phyloP scores from a whole-genome alignment of 2,113 vertebrate genomes.

The Semnornis frantzii region DNA sequence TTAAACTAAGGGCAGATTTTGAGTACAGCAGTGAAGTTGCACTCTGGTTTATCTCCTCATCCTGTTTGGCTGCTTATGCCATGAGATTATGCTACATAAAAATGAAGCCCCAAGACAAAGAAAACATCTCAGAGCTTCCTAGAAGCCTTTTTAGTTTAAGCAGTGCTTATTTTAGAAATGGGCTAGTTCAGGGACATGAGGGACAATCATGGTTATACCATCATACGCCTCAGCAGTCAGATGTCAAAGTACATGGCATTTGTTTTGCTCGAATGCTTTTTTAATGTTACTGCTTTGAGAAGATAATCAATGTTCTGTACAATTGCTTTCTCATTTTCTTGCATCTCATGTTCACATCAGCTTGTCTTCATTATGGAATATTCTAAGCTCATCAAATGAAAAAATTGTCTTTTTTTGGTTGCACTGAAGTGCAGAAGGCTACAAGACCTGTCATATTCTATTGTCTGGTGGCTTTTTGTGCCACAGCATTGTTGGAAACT shows the following conservation, averaged over 20 bases:
- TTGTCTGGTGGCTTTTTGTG: neutral
- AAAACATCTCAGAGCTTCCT: neutral
- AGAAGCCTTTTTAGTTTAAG: neutral
- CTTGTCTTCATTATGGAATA: neutral
- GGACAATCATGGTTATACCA: neutral
- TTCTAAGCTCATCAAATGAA: neutral
- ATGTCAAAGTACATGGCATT: neutral
- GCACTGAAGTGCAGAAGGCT: neutral
- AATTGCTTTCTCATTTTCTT: neutral
- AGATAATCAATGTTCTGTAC: conserved; percentile 3
- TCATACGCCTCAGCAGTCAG: neutral
- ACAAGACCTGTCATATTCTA: neutral
- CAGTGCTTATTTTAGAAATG: conserved; percentile 13
- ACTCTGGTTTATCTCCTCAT: neutral
- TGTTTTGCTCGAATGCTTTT: neutral
- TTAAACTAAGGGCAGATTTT: neutral
- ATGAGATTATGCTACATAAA: neutral
- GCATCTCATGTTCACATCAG: neutral
- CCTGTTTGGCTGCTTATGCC: neutral
- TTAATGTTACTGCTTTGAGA: conserved; percentile 11
- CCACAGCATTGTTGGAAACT: neutral
- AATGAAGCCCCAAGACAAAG: neutral
- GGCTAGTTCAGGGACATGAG: neutral
- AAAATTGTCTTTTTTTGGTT: neutral
- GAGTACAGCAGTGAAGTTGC: neutral